These are phyloP conservation scores for Drosophila mulleri DNA, from an alignment of 2,888 invertebrate genomes.

Conservation along the genomic window DNA sequence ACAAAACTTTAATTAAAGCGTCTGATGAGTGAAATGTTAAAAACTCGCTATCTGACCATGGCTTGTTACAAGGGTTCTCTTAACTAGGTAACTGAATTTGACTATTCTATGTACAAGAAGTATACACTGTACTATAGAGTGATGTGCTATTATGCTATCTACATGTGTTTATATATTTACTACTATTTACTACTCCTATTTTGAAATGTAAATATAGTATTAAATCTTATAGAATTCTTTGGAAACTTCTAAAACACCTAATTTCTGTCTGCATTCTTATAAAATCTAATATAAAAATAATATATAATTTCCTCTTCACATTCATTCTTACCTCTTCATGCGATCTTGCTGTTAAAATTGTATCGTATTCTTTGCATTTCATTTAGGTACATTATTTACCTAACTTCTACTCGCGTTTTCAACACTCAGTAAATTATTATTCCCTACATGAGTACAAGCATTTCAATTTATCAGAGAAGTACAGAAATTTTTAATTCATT, in stretches of 20 bases:
- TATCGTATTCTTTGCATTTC: neutral
- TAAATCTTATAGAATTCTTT: neutral
- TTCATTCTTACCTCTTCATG: neutral
- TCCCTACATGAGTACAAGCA: conserved; percentile 15
- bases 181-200: neutral
- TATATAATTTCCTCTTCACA: neutral
- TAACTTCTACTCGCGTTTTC: neutral
- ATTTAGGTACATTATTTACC: conserved; percentile 2
- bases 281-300: neutral
- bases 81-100: conserved; percentile 6
- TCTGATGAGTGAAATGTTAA: conserved; percentile 24
- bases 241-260: neutral
- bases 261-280: neutral
- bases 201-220: neutral
- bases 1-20: conserved; percentile 27
- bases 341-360: neutral
- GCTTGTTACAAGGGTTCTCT: conserved; percentile 8
- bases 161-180: no score
- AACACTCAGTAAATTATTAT: conserved; percentile 2
- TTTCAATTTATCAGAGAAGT: conserved; percentile 43
- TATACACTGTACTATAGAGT: neutral
- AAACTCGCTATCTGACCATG: conserved; percentile 10
- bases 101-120: neutral
- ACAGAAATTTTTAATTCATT: conserved; percentile 51
- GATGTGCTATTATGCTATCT: no score